Conservation (phyloP, 2,113 vertebrate genomes). For the Bufo bufo region DNA sequence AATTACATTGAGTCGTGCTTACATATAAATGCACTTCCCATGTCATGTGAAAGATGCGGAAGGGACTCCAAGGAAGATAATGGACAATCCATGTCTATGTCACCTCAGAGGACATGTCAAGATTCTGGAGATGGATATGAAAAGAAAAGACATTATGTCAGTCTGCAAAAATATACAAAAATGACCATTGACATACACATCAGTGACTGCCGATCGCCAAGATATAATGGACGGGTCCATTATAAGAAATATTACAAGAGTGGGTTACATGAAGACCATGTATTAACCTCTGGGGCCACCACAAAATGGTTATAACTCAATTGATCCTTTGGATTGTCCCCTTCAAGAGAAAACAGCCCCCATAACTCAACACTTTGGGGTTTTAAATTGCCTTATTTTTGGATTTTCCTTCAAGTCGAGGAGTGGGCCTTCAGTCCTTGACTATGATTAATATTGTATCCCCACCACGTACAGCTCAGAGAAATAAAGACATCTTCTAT, state of each 20-base stretch:
- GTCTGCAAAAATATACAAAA: not conserved
- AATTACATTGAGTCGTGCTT: not conserved
- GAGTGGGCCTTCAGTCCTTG: not conserved
- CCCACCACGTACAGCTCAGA: not conserved
- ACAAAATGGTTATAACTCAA: no score
- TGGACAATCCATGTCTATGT: not conserved
- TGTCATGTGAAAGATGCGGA: not conserved
- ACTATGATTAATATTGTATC: not conserved
- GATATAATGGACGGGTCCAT: not conserved
- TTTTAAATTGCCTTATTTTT: not conserved
- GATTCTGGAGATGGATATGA: not conserved
- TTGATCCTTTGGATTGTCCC: no score
- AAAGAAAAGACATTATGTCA: not conserved
- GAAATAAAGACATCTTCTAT: not conserved
- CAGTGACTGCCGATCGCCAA: not conserved
- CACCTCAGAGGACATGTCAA: not conserved
- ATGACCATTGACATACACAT: not conserved
- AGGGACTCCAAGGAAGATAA: not conserved
- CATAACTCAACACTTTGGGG: no score
- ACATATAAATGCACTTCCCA: slow-evolving; percentile 12
- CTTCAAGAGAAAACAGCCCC: no score
- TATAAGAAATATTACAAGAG: not conserved
- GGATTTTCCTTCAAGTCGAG: not conserved
- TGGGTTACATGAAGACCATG: not conserved
- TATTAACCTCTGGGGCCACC: not conserved